Evolutionary conservation across 1,140 invertebrate species (phyloP).

Genomic region (Drosophila bocqueti): DNA sequence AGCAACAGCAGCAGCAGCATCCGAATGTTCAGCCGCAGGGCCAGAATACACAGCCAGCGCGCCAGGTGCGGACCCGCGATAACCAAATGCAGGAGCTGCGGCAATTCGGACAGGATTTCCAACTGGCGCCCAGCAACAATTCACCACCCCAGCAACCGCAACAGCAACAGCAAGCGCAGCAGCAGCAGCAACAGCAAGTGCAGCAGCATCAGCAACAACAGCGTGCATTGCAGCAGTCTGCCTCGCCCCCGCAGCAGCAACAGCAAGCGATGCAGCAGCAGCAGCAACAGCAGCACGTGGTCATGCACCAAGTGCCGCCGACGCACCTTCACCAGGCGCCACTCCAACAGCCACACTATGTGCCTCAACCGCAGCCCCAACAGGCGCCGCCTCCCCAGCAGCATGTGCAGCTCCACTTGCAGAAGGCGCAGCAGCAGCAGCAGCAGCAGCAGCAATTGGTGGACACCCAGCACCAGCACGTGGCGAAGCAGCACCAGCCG

Average conservation of each 20-base stretch:
- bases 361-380: slow-evolving; percentile 73
- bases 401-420: slow-evolving; percentile 63
- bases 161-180: slow-evolving; percentile 47
- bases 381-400: slow-evolving; percentile 75
- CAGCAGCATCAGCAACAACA: slow-evolving; percentile 66
- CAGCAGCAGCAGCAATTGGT: slow-evolving; percentile 58
- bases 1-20: slow-evolving; percentile 47
- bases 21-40: slow-evolving; percentile 44
- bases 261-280: slow-evolving; percentile 44
- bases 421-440: slow-evolving; percentile 85
- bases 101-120: slow-evolving; percentile 81
- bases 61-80: slow-evolving; percentile 75
- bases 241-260: slow-evolving; percentile 63
- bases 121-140: slow-evolving; percentile 59
- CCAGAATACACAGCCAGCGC: slow-evolving; percentile 65
- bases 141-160: slow-evolving; percentile 66
- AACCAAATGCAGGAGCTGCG: slow-evolving; percentile 79
- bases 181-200: slow-evolving; percentile 49
- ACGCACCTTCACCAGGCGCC: slow-evolving; percentile 76
- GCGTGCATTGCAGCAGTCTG: slow-evolving; percentile 71
- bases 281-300: slow-evolving; percentile 67
- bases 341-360: slow-evolving; percentile 85
- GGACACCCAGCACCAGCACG: slow-evolving; percentile 72
- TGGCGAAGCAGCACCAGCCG: slow-evolving; percentile 79
- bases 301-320: slow-evolving; percentile 71